Base-by-base conservation (phyloP, 2,113 vertebrate genomes). In the Pitta sordida region DNA sequence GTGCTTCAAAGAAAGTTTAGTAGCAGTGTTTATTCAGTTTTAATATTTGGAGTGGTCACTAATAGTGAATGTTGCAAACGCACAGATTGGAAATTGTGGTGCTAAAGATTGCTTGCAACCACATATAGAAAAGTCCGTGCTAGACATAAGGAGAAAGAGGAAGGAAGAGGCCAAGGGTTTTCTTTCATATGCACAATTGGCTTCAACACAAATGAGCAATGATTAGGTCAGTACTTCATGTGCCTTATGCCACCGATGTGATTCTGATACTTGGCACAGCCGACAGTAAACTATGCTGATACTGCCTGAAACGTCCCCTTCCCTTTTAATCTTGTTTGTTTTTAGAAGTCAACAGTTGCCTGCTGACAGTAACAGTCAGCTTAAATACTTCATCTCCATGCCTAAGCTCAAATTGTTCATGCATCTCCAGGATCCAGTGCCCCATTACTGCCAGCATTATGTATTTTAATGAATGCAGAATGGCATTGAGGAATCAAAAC, bases 381-480 rank as follows among this genome's bases (percentile, higher is more conserved):
- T 95, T 95, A 96, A 93, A 86, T 93, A 96, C 96, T 97, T 97
- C 95, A 96, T 95, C 95, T 97, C 21, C 7, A 73, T 96, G 83
- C 90, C 5, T 70, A 92, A 86, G 84, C 60, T 94, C 79, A 80
- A 58, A 97, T 92, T 96, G 94, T 94, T 96, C 78, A 53, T 97
- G 77, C 84, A 52, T 92, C 83, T 96, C 70, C 53, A 95, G 85
- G 91, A 94, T 96, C 69, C 73, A 74, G 76, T 90, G 86, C 58
- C 89, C 92, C 88, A 94, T 97, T 97, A 94, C 90, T 96, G 81
- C 65, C 92, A 94, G 65, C 51, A 84, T 96, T 97, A 94, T 95
- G 73, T 96, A 96, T 97, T 96, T 97, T 97, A 98, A 95, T 96
- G 91, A 97, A 94, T 95, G 74, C 69, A 96, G 87, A 86, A 90